Base-by-base conservation (phyloP, 2,888 invertebrate species). In the Steromphala cineraria region DNA sequence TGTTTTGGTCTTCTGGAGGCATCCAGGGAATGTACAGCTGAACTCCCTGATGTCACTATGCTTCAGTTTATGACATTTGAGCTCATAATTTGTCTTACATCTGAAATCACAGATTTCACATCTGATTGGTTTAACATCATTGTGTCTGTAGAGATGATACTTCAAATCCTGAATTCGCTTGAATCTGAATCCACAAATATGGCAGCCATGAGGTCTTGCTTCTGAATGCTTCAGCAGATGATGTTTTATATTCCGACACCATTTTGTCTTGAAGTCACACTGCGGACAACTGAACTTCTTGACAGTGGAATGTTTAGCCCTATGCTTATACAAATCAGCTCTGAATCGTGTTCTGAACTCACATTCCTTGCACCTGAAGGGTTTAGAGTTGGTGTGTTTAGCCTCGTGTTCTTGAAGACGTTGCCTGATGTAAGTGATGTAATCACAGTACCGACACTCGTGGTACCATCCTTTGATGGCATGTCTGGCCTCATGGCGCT, bases 21-120 rank as follows among this genome's bases (percentile, higher is more conserved):
- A 90, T 13, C 87, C 89, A 17, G 88, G 87, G 62, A 81, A 82
- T 8, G 85, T 87, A 78, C 90, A 90, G 74, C 83, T 75, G 76
- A 85, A 89, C 13, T 85, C 82, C 74, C 87, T 83, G 2, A 84
- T 84, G 81, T 86, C 78, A 62, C 85, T 85, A 79, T 90, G 90
- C 40, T 84, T 87, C 8, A 89, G 80, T 81, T 85, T 86, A 80
- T 90, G 90, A 81, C 87, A 87, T 40, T 81, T 84, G 0, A 90
- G 80, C 76, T 90, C 90, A 84, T 83, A 89, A 67, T 88, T 89
- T 17, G 87, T 89, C 80, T 89, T 90, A 67, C 89, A 88, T 28
- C 85, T 55, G 80, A 89, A 90, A 1, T 87, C 87, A 84, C 90
- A 90, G 31, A 78, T 53, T 53, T 85, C 80, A 80, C 90, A 90